Evolutionary conservation across 2,113 vertebrate genomes (phyloP).

Genomic region (Myxocyprinus asiaticus): DNA sequence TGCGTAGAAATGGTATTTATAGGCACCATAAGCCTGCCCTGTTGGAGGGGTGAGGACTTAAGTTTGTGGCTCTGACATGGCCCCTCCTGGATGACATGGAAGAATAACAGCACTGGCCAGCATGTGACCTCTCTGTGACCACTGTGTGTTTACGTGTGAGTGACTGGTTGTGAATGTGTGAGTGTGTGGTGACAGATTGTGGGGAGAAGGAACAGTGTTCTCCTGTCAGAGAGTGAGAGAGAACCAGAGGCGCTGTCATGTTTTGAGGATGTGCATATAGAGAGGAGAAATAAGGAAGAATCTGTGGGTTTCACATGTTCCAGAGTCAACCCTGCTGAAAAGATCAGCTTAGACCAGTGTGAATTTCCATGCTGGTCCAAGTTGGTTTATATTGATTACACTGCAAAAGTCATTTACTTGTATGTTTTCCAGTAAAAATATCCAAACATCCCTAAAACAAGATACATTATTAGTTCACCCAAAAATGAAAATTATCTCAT

Average conservation of each 20-base stretch:
- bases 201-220: constrained; percentile 16
- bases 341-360: no score
- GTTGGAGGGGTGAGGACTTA: neutral
- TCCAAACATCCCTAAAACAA: no score
- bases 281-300: neutral
- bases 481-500: no score
- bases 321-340: no score
- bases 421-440: no score
- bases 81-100: neutral
- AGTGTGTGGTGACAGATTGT: neutral
- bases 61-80: neutral
- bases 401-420: no score
- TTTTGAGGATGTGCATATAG: neutral
- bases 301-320: neutral
- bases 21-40: neutral
- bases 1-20: neutral
- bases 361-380: no score
- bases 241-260: neutral
- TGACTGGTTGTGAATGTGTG: neutral
- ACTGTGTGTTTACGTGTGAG: constrained; percentile 26
- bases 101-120: constrained; percentile 35
- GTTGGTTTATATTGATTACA: no score
- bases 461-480: no score
- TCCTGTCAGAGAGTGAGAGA: neutral
- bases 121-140: constrained; percentile 22